phyloP scores from a whole-genome alignment of 2,797 vertebrate species.

The Loris lydekkerianus region DNA sequence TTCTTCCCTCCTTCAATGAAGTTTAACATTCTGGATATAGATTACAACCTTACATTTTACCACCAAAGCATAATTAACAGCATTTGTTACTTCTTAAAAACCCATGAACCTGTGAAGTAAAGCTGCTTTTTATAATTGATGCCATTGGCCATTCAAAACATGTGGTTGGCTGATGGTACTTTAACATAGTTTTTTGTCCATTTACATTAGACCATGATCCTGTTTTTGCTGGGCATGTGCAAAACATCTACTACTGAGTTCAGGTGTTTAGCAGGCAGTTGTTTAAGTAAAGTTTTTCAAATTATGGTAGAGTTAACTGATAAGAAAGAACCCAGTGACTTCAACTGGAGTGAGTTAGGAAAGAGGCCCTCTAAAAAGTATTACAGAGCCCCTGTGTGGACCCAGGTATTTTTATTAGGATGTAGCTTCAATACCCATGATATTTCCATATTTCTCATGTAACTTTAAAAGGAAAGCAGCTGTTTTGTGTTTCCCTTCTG shows the following conservation, averaged over 20 bases:
- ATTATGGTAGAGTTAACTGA: neutral
- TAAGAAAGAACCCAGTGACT: neutral
- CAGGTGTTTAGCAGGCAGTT: neutral
- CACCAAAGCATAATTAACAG: neutral
- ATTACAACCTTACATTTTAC: neutral
- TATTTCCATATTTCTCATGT: neutral
- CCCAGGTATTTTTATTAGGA: neutral
- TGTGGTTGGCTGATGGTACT: neutral
- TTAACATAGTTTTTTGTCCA: neutral
- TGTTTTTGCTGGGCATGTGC: neutral
- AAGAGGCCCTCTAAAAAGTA: neutral
- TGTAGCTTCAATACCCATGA: neutral
- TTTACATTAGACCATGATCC: neutral
- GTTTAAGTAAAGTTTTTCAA: neutral
- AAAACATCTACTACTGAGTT: conserved; percentile 19
- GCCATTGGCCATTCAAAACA: neutral
- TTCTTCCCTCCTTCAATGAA: neutral
- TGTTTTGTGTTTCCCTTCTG: too few species aligned
- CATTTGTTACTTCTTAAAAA: neutral
- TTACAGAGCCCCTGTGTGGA: neutral
- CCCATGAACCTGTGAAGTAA: neutral
- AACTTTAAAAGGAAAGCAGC: conserved; percentile 5
- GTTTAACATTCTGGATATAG: neutral
- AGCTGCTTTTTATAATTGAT: neutral
- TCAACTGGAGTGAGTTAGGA: neutral